Percentiles rank a stretch among this genome's conserved stretches.
Conservation (phyloP, 2,888 invertebrate genomes). For the Hirtodrosophila cameraria region DNA sequence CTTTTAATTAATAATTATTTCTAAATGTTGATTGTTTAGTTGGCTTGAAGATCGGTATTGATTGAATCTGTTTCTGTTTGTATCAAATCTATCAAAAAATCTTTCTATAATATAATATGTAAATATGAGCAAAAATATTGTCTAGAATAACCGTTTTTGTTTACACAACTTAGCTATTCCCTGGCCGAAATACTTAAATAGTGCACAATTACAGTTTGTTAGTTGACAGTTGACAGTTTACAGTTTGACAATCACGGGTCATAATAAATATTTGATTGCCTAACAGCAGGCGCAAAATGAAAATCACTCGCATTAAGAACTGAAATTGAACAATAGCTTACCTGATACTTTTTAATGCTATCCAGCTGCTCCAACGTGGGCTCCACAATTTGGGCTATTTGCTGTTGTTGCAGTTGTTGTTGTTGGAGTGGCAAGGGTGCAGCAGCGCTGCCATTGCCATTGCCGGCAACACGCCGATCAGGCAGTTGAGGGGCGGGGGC, state of each 20-base stretch:
- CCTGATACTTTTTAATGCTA: conserved; percentile 96
- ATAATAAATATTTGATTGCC: conserved; percentile 27
- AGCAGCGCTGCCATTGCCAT: conserved; percentile 27
- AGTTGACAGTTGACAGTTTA: not conserved
- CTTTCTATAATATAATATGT: too few species aligned
- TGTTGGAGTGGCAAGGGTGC: too few species aligned
- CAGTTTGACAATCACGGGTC: conserved; percentile 1
- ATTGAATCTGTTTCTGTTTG: too few species aligned
- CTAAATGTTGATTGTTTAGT: too few species aligned
- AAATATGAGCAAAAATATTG: not conserved
- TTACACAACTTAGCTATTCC: too few species aligned
- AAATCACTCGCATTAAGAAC: not conserved
- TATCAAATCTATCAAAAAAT: too few species aligned
- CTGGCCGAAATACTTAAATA: too few species aligned
- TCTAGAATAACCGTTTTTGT: too few species aligned
- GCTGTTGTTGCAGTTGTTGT: conserved; percentile 70
- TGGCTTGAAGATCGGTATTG: too few species aligned
- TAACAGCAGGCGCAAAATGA: conserved; percentile 44
- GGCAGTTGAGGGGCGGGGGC: conserved; percentile 88
- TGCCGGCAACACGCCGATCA: conserved; percentile 85
- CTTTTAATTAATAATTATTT: too few species aligned
- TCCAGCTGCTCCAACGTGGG: conserved; percentile 95
- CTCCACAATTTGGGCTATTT: conserved; percentile 85
- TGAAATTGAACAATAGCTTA: conserved; percentile 83
- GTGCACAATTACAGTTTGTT: conserved; percentile 16